Base-by-base conservation (phyloP, 64 coral and sea anemone species). In the Dendronephthya gigantea region DNA sequence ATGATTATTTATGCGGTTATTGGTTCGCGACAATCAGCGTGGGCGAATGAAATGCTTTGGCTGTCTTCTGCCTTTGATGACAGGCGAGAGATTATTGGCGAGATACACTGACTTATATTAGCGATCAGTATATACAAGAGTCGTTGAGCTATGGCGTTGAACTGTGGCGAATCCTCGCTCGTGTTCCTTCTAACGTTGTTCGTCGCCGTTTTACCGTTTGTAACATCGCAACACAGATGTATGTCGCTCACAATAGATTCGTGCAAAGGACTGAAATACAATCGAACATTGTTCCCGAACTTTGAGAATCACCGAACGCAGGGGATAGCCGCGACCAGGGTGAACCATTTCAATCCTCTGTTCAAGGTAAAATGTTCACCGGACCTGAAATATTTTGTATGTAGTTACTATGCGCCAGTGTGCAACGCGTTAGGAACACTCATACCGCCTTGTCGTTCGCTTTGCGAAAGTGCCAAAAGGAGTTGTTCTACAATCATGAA, bases 371-470 rank as follows among this genome's bases (percentile, higher is more conserved):
- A 82, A 1, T 93, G 92, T 75, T 90, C 92, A 4, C 47, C n/a
- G 35, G 88, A 93, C 82, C 49, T 90, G 17, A 34, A 11, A 3
- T 69, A 90, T 40, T 93, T 90, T 31, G 43, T 93, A 10, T 93
- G 92, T 39, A 76, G 88, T 1, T 34, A 81, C 11, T 88, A 90
- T 38, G 88, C 88, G 7, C 92, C 92, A 0, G 50, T 84, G 1
- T 93, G 85, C 30, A 88, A 68, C 13, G 1, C 85, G 5, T 27
- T 90, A 2, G 39, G 41, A 10, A 41, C 4, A 25, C 25, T 62
- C 2, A 83, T 87, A 9, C 84, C 43, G 4, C 92, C 88, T 8
- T 93, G 92, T 35, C 82, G 82, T 27, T 86, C 85, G 1, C 45
- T 90, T 22, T 93, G 92, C 40, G 82, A 79, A 69, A 87, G 88